Base-by-base conservation (phyloP, 1,140 invertebrate genomes). In the Caenorhabditis remanei region DNA sequence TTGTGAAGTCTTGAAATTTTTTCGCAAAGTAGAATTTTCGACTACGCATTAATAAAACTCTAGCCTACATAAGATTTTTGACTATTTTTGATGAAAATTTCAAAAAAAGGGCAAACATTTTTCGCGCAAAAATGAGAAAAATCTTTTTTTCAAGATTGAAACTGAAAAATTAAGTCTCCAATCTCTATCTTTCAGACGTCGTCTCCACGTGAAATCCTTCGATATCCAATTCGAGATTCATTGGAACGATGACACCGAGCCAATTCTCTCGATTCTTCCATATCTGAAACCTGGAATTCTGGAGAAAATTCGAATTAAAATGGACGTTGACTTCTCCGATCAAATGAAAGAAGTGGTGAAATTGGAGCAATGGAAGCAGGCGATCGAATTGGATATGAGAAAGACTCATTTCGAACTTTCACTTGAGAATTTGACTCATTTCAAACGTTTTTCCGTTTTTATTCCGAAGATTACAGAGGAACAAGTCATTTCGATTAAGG, bases 291-390 rank as follows among this genome's bases (percentile, higher is more conserved):
- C 55, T 7, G 55, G 55, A 14, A n/a, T 58, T n/a, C 55, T 58
- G 14, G 55, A 58, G 55, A 58, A n/a, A 58, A 58, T 58, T n/a
- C 55, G 55, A 19, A 58, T 58, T n/a, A 58, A 58, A 58, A 58
- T 16, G 19, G 55, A 58, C 55, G 14, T 58, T 58, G 55, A 58
- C 6, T 58, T 19, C 19, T 6, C 14, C 14, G 55, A 58, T 5
- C 14, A 19, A 9, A 58, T 58, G 55, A 14, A 58, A n/a, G 11
- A 58, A n/a, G 19, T 58, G 13, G 19, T 58, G 6, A n/a, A n/a
- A 58, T 19, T 58, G 55, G 13, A 14, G n/a, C 55, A 58, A n/a
- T 58, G 55, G 55, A 58, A 58, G n/a, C 55, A 58, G 55, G 55
- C 55, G 55, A 58, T 19, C 14, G 6, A 58, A 7, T 58, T 58